These are phyloP conservation scores for Habrosyne pyritoides DNA, from an alignment of 2,888 invertebrate genomes.

Conservation along the genomic window DNA sequence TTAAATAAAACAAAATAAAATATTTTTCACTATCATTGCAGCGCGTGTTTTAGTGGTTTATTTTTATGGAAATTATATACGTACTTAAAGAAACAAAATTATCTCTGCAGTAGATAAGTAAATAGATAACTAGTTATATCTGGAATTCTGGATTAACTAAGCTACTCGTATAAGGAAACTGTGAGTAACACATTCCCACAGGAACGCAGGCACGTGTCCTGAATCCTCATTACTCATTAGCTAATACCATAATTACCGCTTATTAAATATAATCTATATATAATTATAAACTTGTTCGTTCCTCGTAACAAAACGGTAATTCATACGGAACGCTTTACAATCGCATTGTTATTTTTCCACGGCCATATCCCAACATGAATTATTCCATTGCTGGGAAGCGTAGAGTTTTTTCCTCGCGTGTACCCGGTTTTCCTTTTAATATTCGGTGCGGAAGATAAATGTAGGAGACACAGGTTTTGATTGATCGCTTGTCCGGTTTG, in stretches of 20 bases:
- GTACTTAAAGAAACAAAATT: no score
- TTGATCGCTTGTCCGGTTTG: slow-evolving; percentile 65
- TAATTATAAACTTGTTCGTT: not conserved
- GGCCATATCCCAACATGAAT: slow-evolving; percentile 50
- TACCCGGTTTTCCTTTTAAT: slow-evolving; percentile 68
- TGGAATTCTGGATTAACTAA: not conserved
- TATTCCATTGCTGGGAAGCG: slow-evolving; percentile 44
- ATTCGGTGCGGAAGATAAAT: slow-evolving; percentile 73
- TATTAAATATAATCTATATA: no score
- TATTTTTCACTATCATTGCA: no score
- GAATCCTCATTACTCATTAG: not conserved
- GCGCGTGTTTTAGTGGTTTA: no score
- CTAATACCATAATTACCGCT: not conserved
- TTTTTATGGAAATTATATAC: no score
- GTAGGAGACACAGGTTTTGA: slow-evolving; percentile 72
- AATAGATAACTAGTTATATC: not conserved
- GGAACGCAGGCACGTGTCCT: not conserved
- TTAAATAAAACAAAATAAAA: no score
- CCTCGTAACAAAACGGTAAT: not conserved
- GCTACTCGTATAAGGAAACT: not conserved
- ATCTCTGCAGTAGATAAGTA: no score
- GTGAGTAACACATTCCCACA: not conserved
- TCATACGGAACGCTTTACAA: slow-evolving; percentile 1
- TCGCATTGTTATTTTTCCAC: slow-evolving; percentile 6
- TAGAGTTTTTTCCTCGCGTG: slow-evolving; percentile 37